Conservation (phyloP, 2,888 invertebrate species). For the Cordilura impudica region DNA sequence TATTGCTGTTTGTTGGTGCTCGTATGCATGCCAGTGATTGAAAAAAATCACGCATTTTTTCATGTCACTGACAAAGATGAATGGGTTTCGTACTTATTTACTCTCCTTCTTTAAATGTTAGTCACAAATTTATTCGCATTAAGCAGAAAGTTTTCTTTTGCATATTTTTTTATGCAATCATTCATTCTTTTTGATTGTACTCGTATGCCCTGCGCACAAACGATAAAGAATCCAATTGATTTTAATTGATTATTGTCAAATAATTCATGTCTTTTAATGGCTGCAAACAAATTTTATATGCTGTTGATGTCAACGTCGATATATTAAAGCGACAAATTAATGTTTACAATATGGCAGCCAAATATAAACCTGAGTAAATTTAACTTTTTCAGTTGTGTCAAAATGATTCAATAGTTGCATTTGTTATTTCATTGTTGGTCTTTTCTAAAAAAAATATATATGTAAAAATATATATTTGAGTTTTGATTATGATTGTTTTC, state of each 20-base stretch:
- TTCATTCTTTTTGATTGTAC: slow-evolving; percentile 16
- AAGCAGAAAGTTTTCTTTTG: slow-evolving; percentile 8
- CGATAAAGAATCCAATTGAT: slow-evolving; percentile 50
- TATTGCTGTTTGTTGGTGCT: too few relatives aligned
- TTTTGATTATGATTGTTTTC: too few relatives aligned
- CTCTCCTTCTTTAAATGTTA: too few relatives aligned
- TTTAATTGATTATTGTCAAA: slow-evolving; percentile 58
- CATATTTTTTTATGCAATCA: slow-evolving; percentile 30
- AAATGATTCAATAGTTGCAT: too few relatives aligned
- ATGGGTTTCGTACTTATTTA: slow-evolving; percentile 19
- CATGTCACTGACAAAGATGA: slow-evolving; percentile 45
- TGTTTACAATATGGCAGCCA: too few relatives aligned
- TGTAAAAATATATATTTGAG: too few relatives aligned
- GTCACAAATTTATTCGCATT: too few relatives aligned
- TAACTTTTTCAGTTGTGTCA: too few relatives aligned
- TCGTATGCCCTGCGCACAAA: slow-evolving; percentile 23
- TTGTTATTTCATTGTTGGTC: too few relatives aligned
- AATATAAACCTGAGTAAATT: too few relatives aligned
- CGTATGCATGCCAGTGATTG: slow-evolving; percentile 18
- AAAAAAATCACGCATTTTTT: slow-evolving; percentile 2
- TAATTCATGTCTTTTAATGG: slow-evolving; percentile 23
- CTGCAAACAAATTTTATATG: background rate
- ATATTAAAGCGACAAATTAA: too few relatives aligned
- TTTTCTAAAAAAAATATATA: too few relatives aligned
- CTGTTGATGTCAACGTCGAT: background rate